Percentiles rank a stretch among this genome's conserved stretches.
These are phyloP conservation scores for Ophiodon elongatus DNA, from an alignment of 2,113 vertebrate genomes.

Conservation along the genomic window DNA sequence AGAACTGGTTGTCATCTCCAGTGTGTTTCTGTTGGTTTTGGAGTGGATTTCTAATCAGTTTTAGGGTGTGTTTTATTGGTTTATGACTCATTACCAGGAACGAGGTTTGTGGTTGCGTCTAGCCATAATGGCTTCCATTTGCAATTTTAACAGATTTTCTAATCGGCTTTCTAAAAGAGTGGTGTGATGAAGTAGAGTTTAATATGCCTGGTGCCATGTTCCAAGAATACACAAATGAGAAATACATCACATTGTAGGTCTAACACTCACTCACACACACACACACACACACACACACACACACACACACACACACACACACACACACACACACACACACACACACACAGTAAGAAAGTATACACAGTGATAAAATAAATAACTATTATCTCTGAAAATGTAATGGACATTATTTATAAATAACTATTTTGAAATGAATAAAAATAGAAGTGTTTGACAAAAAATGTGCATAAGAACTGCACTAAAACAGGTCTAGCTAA, in stretches of 20 bases:
- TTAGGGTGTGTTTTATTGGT: slow-evolving; percentile 36
- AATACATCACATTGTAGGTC: background rate
- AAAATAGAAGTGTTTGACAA: background rate
- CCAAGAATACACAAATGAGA: background rate
- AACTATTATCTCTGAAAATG: background rate
- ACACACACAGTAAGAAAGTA: background rate
- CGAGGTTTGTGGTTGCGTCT: slow-evolving; percentile 40
- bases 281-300: too few relatives aligned
- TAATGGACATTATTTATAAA: background rate
- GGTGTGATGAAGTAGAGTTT: slow-evolving; percentile 20
- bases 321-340: background rate
- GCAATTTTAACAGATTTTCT: slow-evolving; percentile 55
- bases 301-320: too few relatives aligned
- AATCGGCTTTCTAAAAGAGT: slow-evolving; percentile 30
- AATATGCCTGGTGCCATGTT: slow-evolving; percentile 15
- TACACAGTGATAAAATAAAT: background rate
- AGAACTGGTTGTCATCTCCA: background rate
- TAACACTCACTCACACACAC: background rate
- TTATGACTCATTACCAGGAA: slow-evolving; percentile 55
- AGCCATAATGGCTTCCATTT: slow-evolving; percentile 58
- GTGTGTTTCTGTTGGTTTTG: background rate
- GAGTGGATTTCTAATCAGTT: background rate
- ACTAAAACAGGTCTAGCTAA: background rate
- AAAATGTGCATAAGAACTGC: background rate
- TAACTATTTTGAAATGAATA: background rate